A percentile compares a stretch with the other conserved stretches of the same genome.
Evolutionary conservation across 2,888 invertebrate species (phyloP).

Genomic region (Hedya salicella): DNA sequence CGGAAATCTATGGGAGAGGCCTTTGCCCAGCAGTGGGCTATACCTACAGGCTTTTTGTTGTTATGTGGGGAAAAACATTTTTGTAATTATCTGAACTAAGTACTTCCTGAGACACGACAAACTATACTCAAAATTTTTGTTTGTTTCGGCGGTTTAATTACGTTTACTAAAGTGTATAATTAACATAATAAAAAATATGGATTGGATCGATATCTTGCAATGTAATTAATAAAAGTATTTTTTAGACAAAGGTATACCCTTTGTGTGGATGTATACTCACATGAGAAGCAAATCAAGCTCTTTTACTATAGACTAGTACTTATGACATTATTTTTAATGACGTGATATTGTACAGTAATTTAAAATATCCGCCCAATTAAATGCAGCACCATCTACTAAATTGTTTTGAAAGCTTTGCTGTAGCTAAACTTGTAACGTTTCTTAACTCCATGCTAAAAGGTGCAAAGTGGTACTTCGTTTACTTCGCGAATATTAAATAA

Average conservation of each 20-base stretch:
- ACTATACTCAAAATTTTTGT: constrained; percentile 10
- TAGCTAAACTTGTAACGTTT: neutral
- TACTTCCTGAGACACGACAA: constrained; percentile 29
- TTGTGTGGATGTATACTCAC: no score
- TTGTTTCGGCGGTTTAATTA: constrained; percentile 8
- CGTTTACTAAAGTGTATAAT: neutral
- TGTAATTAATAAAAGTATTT: neutral
- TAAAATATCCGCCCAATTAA: constrained; percentile 35
- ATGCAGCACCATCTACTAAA: constrained; percentile 27
- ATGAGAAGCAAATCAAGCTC: neutral
- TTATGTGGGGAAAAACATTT: no score
- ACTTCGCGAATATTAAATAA: constrained; percentile 53
- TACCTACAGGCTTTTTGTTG: no score
- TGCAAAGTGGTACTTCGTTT: constrained; percentile 23
- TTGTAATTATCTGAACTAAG: neutral
- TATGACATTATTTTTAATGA: constrained; percentile 31
- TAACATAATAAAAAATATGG: no score
- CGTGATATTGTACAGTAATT: constrained; percentile 33
- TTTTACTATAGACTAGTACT: constrained; percentile 9
- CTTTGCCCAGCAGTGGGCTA: no score
- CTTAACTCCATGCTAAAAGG: constrained; percentile 8
- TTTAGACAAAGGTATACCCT: no score
- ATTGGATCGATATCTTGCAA: neutral
- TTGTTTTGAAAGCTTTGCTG: neutral
- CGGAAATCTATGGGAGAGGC: no score